Evolutionary conservation across 2,888 invertebrate genomes (phyloP).

Genomic region (Hanleya hanleyi): DNA sequence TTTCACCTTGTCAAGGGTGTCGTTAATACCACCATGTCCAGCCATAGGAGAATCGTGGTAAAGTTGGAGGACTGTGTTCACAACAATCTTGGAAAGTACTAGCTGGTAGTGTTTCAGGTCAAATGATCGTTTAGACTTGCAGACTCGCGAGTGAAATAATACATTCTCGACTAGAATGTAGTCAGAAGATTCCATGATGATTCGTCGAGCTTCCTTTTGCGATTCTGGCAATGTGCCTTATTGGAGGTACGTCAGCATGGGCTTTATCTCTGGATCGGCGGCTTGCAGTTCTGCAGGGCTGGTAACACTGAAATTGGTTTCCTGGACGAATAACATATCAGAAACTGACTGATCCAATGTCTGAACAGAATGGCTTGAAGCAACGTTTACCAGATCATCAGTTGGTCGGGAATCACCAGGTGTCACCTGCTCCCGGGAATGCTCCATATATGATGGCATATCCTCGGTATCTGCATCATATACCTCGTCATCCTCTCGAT

Average conservation of each 20-base stretch:
- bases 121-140: slow-evolving; percentile 16
- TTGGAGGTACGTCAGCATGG: slow-evolving; percentile 22
- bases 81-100: slow-evolving; percentile 6
- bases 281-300: slow-evolving; percentile 19
- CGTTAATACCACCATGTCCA: slow-evolving; percentile 16
- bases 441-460: background rate
- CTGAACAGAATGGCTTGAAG: too few relatives aligned
- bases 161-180: background rate
- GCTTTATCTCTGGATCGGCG: slow-evolving; percentile 16
- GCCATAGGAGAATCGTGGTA: slow-evolving; percentile 14
- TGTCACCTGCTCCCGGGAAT: too few relatives aligned
- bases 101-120: slow-evolving; percentile 15
- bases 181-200: slow-evolving; percentile 7
- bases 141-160: slow-evolving; percentile 15
- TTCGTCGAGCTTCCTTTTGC: slow-evolving; percentile 28
- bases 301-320: background rate
- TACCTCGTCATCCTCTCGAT: background rate
- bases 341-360: too few relatives aligned
- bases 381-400: too few relatives aligned
- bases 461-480: slow-evolving; percentile 5
- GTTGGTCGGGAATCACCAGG: too few relatives aligned
- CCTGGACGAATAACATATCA: background rate
- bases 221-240: slow-evolving; percentile 22
- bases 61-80: background rate
- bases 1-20: slow-evolving; percentile 14